Conservation (phyloP, 2,113 vertebrate genomes). For the Rhipidura dahli region DNA sequence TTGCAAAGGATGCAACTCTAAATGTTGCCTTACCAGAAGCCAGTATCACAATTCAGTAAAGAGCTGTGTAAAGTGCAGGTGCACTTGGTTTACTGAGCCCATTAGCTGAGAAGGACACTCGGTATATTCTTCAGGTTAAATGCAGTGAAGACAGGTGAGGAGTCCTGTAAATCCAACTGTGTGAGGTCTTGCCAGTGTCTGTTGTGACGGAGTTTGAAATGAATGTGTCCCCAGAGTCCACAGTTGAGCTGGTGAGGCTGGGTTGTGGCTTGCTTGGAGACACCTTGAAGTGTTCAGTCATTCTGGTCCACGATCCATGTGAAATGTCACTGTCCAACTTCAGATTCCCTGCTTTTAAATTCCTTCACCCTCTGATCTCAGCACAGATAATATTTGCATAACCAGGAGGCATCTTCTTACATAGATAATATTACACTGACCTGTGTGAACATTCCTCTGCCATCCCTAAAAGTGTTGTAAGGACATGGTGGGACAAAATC, state of each 20-base stretch:
- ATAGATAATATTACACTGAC: accelerated
- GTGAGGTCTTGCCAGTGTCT: not conserved
- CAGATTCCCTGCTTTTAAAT: not conserved
- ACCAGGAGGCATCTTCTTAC: not conserved
- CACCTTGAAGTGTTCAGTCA: not conserved
- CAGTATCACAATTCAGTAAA: not conserved
- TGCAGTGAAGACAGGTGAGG: not conserved
- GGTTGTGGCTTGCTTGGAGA: not conserved
- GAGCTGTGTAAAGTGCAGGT: not conserved
- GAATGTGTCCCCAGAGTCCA: not conserved
- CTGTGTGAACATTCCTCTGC: not conserved
- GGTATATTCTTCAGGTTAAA: not conserved
- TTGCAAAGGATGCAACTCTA: not conserved
- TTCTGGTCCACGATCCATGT: not conserved
- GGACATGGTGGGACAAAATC: not conserved
- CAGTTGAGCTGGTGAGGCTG: not conserved
- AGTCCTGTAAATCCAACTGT: not conserved
- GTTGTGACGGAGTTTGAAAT: not conserved
- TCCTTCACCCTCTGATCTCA: not conserved
- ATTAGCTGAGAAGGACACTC: not conserved
- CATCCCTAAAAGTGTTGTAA: accelerated
- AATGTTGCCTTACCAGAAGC: not conserved
- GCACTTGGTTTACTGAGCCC: not conserved
- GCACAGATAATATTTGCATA: not conserved
- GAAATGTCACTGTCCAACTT: not conserved